Conservation (phyloP, 2,797 vertebrate species). For the Sebastiscus albofasciatus region DNA sequence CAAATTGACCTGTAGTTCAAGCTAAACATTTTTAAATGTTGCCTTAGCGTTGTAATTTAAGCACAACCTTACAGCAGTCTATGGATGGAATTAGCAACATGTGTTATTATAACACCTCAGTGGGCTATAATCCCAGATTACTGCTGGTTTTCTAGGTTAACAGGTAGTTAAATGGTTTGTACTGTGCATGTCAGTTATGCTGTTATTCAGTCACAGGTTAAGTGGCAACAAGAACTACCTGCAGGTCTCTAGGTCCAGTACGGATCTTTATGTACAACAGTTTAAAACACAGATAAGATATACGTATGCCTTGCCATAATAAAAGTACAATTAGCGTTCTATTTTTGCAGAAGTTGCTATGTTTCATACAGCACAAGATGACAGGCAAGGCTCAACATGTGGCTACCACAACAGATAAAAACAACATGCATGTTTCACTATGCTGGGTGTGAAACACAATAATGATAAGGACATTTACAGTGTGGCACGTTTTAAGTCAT, state of each 20-base stretch:
- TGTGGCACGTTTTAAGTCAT: constrained; percentile 11
- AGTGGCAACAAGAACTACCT: not conserved
- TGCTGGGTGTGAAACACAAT: constrained; percentile 8
- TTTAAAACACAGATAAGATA: not conserved
- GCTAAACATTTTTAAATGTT: constrained; percentile 16
- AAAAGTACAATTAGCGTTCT: not conserved
- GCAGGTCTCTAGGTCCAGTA: constrained; percentile 10
- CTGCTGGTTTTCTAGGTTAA: not conserved
- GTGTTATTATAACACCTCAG: constrained; percentile 6
- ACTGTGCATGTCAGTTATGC: not conserved
- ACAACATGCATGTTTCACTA: constrained; percentile 43
- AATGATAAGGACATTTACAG: constrained; percentile 21
- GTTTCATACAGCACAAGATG: constrained; percentile 18
- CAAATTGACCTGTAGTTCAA: constrained; percentile 6
- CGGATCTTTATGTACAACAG: not conserved
- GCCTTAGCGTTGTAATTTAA: not conserved
- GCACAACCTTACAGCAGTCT: constrained; percentile 16
- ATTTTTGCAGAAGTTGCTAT: not conserved
- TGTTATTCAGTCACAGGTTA: not conserved
- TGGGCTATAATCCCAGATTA: constrained; percentile 16
- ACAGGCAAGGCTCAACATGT: constrained; percentile 1
- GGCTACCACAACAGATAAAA: constrained; percentile 25
- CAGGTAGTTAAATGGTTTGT: not conserved
- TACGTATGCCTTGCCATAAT: not conserved
- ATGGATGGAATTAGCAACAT: constrained; percentile 12